Evolutionary conservation across 1,140 invertebrate genomes (phyloP).

Genomic region (Drosophila malerkotliana): DNA sequence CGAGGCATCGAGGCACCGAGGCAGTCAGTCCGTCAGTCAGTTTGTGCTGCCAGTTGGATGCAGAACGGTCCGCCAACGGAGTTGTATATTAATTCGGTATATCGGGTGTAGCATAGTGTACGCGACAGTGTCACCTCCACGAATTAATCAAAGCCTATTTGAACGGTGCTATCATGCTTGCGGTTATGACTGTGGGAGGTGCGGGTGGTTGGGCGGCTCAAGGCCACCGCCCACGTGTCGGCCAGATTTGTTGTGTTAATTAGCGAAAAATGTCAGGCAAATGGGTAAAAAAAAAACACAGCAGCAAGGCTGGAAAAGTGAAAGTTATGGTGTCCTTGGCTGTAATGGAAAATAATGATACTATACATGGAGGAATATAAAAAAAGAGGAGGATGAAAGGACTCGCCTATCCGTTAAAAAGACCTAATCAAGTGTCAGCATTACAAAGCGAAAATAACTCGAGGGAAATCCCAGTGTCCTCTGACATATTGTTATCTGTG

Average conservation of each 20-base stretch:
- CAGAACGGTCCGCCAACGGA: slow-evolving; percentile 62
- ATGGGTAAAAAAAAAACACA: slow-evolving; percentile 4
- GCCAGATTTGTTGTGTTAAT: slow-evolving; percentile 45
- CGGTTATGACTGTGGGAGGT: neutral
- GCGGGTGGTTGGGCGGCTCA: neutral
- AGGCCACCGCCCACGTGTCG: slow-evolving; percentile 29
- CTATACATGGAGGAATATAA: slow-evolving; percentile 11
- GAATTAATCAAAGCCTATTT: slow-evolving; percentile 47
- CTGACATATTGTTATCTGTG: neutral
- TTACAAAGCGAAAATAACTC: slow-evolving; percentile 10
- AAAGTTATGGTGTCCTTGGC: slow-evolving; percentile 44
- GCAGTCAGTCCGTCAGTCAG: slow-evolving; percentile 46
- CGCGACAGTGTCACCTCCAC: slow-evolving; percentile 40
- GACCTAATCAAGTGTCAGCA: slow-evolving; percentile 35
- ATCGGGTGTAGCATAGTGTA: slow-evolving; percentile 19
- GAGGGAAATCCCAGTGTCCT: slow-evolving; percentile 9
- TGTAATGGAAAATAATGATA: slow-evolving; percentile 31
- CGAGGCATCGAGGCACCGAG: slow-evolving; percentile 1
- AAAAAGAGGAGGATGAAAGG: slow-evolving; percentile 5
- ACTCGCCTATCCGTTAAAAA: slow-evolving; percentile 8
- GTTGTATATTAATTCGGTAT: slow-evolving; percentile 4
- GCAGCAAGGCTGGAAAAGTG: slow-evolving; percentile 12
- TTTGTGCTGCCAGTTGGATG: slow-evolving; percentile 63
- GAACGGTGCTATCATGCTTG: slow-evolving; percentile 14
- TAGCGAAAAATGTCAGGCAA: slow-evolving; percentile 37